A percentile compares a stretch with the other conserved stretches of the same genome.
phyloP scores from a whole-genome alignment of 2,888 invertebrate genomes.

The Monoplex corrugatus region DNA sequence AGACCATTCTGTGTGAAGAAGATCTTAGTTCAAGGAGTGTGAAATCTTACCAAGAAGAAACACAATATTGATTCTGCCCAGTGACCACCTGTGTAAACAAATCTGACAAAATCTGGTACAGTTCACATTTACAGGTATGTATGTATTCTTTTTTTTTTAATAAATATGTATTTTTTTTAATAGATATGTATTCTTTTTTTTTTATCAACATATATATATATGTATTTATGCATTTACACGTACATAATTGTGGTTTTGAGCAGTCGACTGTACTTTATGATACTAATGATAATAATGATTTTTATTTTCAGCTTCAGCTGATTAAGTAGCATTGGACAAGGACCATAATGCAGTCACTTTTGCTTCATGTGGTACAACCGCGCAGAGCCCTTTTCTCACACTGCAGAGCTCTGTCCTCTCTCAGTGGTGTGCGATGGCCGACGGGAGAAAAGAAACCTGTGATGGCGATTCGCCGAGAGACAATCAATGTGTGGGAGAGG shows the following conservation, averaged over 20 bases:
- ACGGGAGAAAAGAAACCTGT: conserved; percentile 51
- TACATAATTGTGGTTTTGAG: background rate
- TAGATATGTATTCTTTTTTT: background rate
- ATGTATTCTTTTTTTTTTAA: too few relatives aligned
- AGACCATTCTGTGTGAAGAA: too few relatives aligned
- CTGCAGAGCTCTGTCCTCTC: conserved; percentile 3
- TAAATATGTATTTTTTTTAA: too few relatives aligned
- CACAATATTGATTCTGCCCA: too few relatives aligned
- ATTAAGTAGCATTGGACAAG: background rate
- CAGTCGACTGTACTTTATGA: too few relatives aligned
- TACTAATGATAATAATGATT: too few relatives aligned
- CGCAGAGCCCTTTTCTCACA: background rate
- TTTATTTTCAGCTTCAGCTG: background rate
- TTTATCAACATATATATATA: background rate
- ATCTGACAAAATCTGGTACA: too few relatives aligned
- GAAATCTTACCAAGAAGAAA: too few relatives aligned
- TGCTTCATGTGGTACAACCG: background rate
- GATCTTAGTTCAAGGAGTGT: too few relatives aligned
- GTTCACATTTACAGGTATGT: too few relatives aligned
- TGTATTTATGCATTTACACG: background rate
- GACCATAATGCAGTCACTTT: background rate
- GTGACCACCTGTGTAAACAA: too few relatives aligned
- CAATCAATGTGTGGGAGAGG: conserved; percentile 85
- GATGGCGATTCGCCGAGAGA: conserved; percentile 82
- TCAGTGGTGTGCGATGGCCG: conserved; percentile 42